Evolutionary conservation across 2,888 invertebrate species (phyloP).

Genomic region (Zygogramma bicolorata): DNA sequence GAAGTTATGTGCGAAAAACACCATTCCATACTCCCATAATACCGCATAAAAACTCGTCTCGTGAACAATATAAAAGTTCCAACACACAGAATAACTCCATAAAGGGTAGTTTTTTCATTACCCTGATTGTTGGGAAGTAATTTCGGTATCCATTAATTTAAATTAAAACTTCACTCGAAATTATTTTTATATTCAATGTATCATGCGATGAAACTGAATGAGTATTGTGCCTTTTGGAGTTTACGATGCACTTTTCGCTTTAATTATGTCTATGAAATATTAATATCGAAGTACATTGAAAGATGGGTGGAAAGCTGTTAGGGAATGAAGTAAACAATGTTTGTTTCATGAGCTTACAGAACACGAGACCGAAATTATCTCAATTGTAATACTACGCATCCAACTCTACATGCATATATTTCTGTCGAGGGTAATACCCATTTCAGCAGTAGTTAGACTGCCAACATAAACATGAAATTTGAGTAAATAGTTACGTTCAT

Average conservation of each 20-base stretch:
- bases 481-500: too few relatives aligned
- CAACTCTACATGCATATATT: too few relatives aligned
- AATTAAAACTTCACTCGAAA: slow-evolving; percentile 36
- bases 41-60: neutral
- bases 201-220: neutral
- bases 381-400: too few relatives aligned
- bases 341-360: neutral
- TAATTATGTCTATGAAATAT: slow-evolving; percentile 1
- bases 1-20: neutral
- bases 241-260: slow-evolving; percentile 1
- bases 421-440: too few relatives aligned
- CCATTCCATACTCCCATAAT: neutral
- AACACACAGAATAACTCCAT: neutral
- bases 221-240: neutral
- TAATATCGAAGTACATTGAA: neutral
- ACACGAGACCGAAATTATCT: too few relatives aligned
- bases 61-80: neutral
- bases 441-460: too few relatives aligned
- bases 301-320: neutral
- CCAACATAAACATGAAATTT: too few relatives aligned
- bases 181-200: slow-evolving; percentile 31
- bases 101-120: slow-evolving; percentile 27
- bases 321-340: neutral
- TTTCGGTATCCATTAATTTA: slow-evolving; percentile 38
- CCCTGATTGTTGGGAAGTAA: slow-evolving; percentile 17